These are phyloP conservation scores for Harpalus rufipes DNA, from an alignment of 2,888 invertebrate species.

Conservation along the genomic window DNA sequence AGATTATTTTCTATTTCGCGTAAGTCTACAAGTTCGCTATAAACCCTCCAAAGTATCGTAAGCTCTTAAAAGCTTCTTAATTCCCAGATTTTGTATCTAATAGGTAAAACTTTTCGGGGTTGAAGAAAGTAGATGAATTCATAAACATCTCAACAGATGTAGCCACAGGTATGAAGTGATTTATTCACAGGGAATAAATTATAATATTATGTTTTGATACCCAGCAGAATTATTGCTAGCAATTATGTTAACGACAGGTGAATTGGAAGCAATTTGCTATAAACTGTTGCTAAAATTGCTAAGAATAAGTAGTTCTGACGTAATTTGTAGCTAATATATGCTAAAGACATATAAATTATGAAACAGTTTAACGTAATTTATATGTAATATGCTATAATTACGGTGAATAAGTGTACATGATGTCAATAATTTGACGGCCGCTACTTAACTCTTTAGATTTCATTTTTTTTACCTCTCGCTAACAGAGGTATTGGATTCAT, in stretches of 20 bases:
- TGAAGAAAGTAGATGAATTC: not conserved
- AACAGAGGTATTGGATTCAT: too few species aligned
- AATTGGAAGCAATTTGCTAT: slow-evolving; percentile 8
- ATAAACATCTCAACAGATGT: not conserved
- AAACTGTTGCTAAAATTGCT: slow-evolving; percentile 21
- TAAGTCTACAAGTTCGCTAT: slow-evolving; percentile 25
- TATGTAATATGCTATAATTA: not conserved
- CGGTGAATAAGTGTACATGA: too few species aligned
- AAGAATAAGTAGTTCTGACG: slow-evolving; percentile 14
- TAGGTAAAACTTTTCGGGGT: not conserved
- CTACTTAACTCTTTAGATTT: too few species aligned
- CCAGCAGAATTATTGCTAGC: slow-evolving; percentile 10
- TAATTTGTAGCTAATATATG: slow-evolving; percentile 22
- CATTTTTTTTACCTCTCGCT: too few species aligned
- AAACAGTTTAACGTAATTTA: not conserved
- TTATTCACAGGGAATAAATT: slow-evolving; percentile 26
- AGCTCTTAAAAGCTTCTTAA: slow-evolving; percentile 33
- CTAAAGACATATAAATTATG: not conserved
- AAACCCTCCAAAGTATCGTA: slow-evolving; percentile 23
- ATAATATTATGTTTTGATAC: slow-evolving; percentile 43
- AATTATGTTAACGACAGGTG: slow-evolving; percentile 11
- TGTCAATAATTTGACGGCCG: too few species aligned
- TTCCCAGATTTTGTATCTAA: slow-evolving; percentile 25
- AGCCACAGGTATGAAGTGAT: slow-evolving; percentile 46
- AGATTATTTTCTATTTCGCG: slow-evolving; percentile 37